A percentile compares a stretch with the other conserved stretches of the same genome.
phyloP scores from a whole-genome alignment of 2,888 invertebrate species.

The Drosophila picticornis region DNA sequence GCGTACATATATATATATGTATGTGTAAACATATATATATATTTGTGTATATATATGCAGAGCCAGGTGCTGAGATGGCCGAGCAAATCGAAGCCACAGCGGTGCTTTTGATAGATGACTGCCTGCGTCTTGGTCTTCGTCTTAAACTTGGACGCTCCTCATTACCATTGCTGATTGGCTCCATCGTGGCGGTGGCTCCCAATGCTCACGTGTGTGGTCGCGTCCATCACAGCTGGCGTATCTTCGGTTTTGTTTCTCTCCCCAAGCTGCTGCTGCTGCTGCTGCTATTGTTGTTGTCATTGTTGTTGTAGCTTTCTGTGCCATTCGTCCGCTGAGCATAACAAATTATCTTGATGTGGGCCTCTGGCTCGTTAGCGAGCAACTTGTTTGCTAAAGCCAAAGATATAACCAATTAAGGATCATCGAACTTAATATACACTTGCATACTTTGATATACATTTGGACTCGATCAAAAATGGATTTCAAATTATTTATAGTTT shows the following conservation, averaged over 20 bases:
- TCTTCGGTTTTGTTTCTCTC: conserved; percentile 38
- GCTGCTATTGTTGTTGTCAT: not conserved
- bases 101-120: conserved; percentile 75
- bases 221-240: conserved; percentile 66
- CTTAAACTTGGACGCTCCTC: conserved; percentile 56
- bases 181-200: conserved; percentile 49
- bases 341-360: conserved; percentile 73
- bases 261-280: conserved; percentile 10
- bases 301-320: conserved; percentile 35
- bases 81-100: conserved; percentile 64
- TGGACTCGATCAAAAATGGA: not conserved
- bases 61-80: conserved; percentile 48
- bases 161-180: conserved; percentile 76
- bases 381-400: conserved; percentile 64
- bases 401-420: conserved; percentile 40
- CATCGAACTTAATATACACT: conserved; percentile 51
- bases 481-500: not conserved
- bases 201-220: conserved; percentile 67
- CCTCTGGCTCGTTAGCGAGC: conserved; percentile 70
- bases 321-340: conserved; percentile 64
- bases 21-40: not conserved
- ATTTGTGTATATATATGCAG: not conserved
- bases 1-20: not conserved
- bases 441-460: not conserved
- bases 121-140: conserved; percentile 30